These are phyloP conservation scores for Hymenopus coronatus DNA, from an alignment of 2,888 invertebrate species.

Conservation along the genomic window DNA sequence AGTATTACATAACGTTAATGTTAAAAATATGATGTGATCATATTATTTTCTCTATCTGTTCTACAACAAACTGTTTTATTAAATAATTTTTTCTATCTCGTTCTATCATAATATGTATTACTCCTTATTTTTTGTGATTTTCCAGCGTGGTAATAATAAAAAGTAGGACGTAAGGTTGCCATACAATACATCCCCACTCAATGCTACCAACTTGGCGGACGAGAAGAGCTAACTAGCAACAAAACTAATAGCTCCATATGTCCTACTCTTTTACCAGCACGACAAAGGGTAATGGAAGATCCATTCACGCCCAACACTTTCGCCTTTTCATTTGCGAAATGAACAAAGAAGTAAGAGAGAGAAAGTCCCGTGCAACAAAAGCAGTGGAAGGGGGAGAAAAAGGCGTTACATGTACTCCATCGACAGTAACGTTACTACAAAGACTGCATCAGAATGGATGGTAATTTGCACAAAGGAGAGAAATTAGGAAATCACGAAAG, in stretches of 20 bases:
- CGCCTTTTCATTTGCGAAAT: neutral
- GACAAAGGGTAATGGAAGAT: neutral
- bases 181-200: neutral
- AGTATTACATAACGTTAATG: no score
- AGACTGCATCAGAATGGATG: neutral
- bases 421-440: neutral
- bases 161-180: neutral
- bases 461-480: neutral
- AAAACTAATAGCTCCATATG: neutral
- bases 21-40: no score
- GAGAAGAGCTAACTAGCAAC: neutral
- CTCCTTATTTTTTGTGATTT: no score
- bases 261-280: neutral
- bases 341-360: neutral
- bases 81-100: no score
- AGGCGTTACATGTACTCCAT: neutral
- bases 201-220: neutral
- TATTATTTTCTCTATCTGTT: no score
- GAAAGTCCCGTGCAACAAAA: neutral
- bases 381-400: neutral
- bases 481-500: neutral
- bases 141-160: no score
- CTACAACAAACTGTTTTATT: no score
- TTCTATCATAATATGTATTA: no score
- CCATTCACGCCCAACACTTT: neutral